Percentiles rank a stretch among this genome's conserved stretches.
phyloP scores from a whole-genome alignment of 2,888 invertebrate species.

The Himalopsyche tibetana region DNA sequence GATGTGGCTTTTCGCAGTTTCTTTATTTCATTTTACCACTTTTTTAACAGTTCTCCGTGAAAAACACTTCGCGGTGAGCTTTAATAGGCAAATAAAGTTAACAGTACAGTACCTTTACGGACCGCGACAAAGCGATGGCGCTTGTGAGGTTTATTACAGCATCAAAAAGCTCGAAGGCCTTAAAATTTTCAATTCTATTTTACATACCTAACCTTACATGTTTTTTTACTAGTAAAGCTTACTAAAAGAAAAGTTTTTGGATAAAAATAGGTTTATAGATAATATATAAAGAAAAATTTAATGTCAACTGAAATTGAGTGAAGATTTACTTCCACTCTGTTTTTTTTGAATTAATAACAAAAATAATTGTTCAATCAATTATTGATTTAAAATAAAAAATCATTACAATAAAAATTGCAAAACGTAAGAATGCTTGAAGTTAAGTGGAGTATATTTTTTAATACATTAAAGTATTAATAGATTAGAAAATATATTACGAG shows the following conservation, averaged over 20 bases:
- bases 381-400: too few species aligned
- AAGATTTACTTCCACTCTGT: too few species aligned
- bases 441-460: too few species aligned
- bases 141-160: background rate
- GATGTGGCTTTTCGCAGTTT: background rate
- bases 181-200: slow-evolving; percentile 15
- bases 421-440: too few species aligned
- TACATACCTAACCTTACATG: background rate
- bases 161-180: background rate
- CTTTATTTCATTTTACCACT: background rate
- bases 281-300: too few species aligned
- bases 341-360: too few species aligned
- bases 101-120: background rate
- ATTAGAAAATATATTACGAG: too few species aligned
- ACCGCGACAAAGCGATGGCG: slow-evolving; percentile 29
- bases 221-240: background rate
- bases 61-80: slow-evolving; percentile 8
- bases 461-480: too few species aligned
- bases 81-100: slow-evolving; percentile 20
- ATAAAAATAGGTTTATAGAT: too few species aligned
- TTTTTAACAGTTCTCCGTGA: background rate
- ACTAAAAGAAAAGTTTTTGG: background rate
- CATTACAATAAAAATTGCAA: too few species aligned
- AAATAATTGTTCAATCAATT: too few species aligned
- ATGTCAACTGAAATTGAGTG: too few species aligned